Evolutionary conservation across 2,113 vertebrate species (phyloP), one percentile per base, ranked within the genome.

Genomic region (Otus sunia): DNA sequence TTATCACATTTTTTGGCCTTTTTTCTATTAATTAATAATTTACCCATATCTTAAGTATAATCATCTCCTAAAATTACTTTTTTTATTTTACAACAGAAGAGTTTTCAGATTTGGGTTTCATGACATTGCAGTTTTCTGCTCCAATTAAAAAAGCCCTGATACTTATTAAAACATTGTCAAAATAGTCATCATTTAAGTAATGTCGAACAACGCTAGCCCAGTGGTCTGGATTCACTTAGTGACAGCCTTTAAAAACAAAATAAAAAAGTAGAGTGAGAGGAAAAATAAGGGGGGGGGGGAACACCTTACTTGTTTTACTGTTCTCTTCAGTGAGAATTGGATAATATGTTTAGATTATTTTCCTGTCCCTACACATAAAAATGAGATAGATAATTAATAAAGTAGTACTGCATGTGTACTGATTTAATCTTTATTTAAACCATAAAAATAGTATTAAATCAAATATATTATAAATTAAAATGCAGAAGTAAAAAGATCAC

Each of bases 371-470:
- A 32, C 15, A 47, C 7, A 45, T 52, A 59, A 82, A 88, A 78
- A 60, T 79, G 9, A 85, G 26, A 23, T 16, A 25, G 19, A 26
- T 68, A 27, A 73, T 25, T 90, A 80, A 60, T 30, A 66, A 85
- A 39, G 27, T 39, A 53, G 39, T 69, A 50, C 25, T 11, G 2
- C 26, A 10, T 77, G 55, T 37, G 13, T 43, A 43, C 39, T 78
- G 64, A 73, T 85, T 86, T 7, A 47, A 63, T 78, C 11, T 89
- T 75, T 77, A 81, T 74, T 39, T 29, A 80, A 90, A 58, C 30
- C 29, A 34, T 41, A 32, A 88, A 73, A 91, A 74, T 34, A 77
- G 56, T 92, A 88, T 83, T 74, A 84, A 88, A 77, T 86, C 36
- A 73, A 88, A 63, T 53, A 22, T 39, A 29, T 53, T 60, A 21